phyloP scores from a whole-genome alignment of 2,797 vertebrate genomes.

The Clangula hyemalis region DNA sequence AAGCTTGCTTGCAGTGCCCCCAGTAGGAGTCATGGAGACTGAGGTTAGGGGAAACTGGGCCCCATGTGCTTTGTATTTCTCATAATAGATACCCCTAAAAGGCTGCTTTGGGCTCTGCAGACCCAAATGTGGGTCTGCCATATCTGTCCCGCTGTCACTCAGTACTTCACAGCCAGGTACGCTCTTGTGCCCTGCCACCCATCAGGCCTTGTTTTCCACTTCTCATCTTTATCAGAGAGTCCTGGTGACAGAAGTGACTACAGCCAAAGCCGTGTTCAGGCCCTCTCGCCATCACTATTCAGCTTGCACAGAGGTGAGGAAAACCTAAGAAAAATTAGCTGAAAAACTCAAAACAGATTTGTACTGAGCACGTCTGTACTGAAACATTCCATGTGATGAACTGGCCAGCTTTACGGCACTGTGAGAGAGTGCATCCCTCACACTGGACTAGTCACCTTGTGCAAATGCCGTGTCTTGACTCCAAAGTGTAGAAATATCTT shows the following conservation, averaged over 20 bases:
- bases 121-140: neutral
- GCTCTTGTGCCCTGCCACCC: neutral
- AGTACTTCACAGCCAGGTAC: neutral
- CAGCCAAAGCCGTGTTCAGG: neutral
- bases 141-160: neutral
- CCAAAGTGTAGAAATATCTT: neutral
- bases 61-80: slow-evolving; percentile 13
- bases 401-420: rapidly evolving
- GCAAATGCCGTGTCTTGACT: neutral
- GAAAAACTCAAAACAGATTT: neutral
- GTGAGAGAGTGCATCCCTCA: neutral
- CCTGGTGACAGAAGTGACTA: neutral
- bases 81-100: slow-evolving; percentile 31
- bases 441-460: neutral
- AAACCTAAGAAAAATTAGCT: neutral
- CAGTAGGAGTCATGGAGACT: slow-evolving; percentile 50
- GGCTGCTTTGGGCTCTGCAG: neutral
- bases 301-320: neutral
- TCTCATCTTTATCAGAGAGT: neutral
- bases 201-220: neutral
- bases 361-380: neutral
- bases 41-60: slow-evolving; percentile 44
- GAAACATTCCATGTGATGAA: neutral
- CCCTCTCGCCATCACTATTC: neutral
- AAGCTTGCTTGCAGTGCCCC: slow-evolving; percentile 71